Base-by-base conservation (phyloP, 1,140 invertebrate genomes). In the Eriosoma lanigerum region DNA sequence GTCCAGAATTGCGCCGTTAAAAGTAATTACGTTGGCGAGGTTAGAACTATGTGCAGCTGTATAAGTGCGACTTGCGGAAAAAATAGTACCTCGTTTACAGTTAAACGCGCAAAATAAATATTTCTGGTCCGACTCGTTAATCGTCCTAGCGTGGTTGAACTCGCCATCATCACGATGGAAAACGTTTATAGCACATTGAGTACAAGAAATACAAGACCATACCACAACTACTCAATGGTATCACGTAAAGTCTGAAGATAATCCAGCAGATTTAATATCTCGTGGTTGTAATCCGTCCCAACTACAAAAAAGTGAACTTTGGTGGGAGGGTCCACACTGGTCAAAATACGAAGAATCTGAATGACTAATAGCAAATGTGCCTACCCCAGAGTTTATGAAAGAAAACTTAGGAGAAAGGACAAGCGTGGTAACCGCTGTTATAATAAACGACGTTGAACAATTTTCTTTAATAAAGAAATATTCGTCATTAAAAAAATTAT, bases 261-360 rank as follows among this genome's bases (percentile, higher is more conserved):
- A 89, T 83, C 85, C 86, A 12, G 87, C 86, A 9, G 87, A 89
- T 84, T 70, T 84, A 5, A 80, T 84, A 19, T 86, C 86, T n/a
- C 81, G 87, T 75, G 87, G 87, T 24, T n/a, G 82, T 19, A 48
- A 81, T 70, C 66, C 81, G 62, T 29, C 70, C 0, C 17, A 83
- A 10, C 32, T 86, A 32, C 1, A 46, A 1, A 80, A 58, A 50
- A 66, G 73, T 81, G 80, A 81, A 4, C 64, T 75, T 48, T 85
- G 83, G 83, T 84, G 84, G 46, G 13, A 81, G 0, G 83, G 81
- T 12, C 82, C 80, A 8, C 46, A 62, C 9, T 60, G 66, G 13
- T 13, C 50, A 4, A 1, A 26, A 3, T 4, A 54, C 1, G 46
- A 80, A 1, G n/a, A 60, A 15, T 5, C 6, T 3, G 17, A 46